phyloP scores from a whole-genome alignment of 2,888 invertebrate genomes.

The Suillia variegata region DNA sequence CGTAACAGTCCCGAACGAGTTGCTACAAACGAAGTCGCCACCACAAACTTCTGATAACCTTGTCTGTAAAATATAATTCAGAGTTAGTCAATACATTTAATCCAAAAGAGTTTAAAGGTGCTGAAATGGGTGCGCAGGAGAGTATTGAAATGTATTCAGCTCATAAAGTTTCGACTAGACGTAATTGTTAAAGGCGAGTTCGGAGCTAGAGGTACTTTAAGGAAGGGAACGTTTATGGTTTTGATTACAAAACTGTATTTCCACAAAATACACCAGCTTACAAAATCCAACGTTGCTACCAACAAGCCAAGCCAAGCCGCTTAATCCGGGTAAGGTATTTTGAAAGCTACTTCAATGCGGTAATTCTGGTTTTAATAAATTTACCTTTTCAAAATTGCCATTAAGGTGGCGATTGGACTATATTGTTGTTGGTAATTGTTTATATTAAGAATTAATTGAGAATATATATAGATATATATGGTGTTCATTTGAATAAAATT shows the following conservation, averaged over 20 bases:
- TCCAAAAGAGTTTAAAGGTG: too few species aligned
- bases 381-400: slow-evolving; percentile 95
- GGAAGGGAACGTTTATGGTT: too few species aligned
- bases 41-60: slow-evolving; percentile 86
- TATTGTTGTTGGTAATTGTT: slow-evolving; percentile 29
- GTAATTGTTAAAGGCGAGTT: too few species aligned
- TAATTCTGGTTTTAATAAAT: slow-evolving; percentile 60
- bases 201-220: too few species aligned
- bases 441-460: slow-evolving; percentile 30
- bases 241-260: too few species aligned
- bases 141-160: neutral
- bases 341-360: slow-evolving; percentile 35
- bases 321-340: slow-evolving; percentile 15
- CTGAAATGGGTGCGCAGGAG: neutral
- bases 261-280: neutral
- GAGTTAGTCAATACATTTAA: neutral
- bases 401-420: slow-evolving; percentile 95
- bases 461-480: slow-evolving; percentile 25
- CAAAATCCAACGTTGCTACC: slow-evolving; percentile 26
- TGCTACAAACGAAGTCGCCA: slow-evolving; percentile 84
- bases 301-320: slow-evolving; percentile 18
- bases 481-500: slow-evolving; percentile 18
- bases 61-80: slow-evolving; percentile 66
- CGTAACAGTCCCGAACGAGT: slow-evolving; percentile 87
- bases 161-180: too few species aligned